Conservation (phyloP, 2,797 vertebrate genomes). For the Darevskia mixta region DNA sequence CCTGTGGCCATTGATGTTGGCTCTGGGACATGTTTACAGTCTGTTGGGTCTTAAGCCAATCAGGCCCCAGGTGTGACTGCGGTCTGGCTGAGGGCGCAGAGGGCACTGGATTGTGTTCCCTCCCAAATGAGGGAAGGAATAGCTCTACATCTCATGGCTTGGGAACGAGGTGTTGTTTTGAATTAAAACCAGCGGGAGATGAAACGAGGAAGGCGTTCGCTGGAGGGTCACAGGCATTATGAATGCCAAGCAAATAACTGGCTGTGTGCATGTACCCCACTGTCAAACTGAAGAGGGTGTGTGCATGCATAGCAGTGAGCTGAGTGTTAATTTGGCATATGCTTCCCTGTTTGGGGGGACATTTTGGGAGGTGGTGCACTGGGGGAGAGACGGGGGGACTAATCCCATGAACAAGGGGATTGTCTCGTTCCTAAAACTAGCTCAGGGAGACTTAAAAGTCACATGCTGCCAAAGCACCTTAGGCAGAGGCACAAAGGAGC, state of each 20-base stretch:
- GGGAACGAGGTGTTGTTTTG: not conserved
- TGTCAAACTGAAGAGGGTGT: not conserved
- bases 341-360: not conserved
- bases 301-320: not conserved
- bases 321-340: not conserved
- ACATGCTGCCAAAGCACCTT: constrained; percentile 23
- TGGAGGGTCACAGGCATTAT: not conserved
- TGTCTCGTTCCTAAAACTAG: constrained; percentile 13
- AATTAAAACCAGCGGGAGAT: not conserved
- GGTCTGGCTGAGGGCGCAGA: not conserved
- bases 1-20: not conserved
- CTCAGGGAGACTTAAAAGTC: constrained; percentile 14
- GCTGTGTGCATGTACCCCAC: not conserved
- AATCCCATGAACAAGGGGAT: constrained; percentile 11
- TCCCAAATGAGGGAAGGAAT: not conserved
- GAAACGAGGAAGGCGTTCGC: not conserved
- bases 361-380: not conserved
- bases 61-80: not conserved
- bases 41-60: not conserved
- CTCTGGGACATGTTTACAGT: not conserved
- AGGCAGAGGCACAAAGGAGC: not conserved
- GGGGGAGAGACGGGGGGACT: not conserved
- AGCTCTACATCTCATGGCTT: not conserved
- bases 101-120: not conserved
- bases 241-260: not conserved